Conservation (phyloP, 2,113 vertebrate species). For the Istiophorus platypterus region DNA sequence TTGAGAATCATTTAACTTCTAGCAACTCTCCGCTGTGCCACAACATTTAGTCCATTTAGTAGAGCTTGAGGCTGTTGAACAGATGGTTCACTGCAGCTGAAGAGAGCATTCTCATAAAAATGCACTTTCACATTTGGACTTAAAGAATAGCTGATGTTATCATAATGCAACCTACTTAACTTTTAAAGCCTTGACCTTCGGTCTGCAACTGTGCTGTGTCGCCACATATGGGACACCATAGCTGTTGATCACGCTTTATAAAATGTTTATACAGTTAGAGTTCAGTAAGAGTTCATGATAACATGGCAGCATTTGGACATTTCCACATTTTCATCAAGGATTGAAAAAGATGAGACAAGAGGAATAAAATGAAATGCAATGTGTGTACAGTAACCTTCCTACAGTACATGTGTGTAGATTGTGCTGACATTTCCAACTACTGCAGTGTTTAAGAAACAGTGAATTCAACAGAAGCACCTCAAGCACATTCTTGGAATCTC, state of each 20-base stretch:
- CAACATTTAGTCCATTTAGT: conserved; percentile 28
- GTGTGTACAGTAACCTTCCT: conserved; percentile 26
- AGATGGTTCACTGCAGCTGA: conserved; percentile 30
- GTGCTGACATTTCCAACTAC: conserved; percentile 48
- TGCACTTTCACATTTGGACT: conserved; percentile 34
- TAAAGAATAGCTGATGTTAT: conserved; percentile 31
- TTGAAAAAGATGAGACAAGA: conserved; percentile 1
- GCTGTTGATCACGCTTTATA: background rate
- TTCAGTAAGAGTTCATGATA: background rate
- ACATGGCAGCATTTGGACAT: background rate
- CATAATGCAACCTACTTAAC: conserved; percentile 30
- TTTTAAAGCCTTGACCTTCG: conserved; percentile 2
- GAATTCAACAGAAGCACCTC: conserved; percentile 52
- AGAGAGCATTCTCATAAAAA: conserved; percentile 29
- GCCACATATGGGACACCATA: background rate
- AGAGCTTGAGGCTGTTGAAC: conserved; percentile 26
- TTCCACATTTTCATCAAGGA: background rate
- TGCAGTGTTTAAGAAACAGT: conserved; percentile 52
- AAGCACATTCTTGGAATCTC: conserved; percentile 18
- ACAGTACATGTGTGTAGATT: conserved; percentile 13
- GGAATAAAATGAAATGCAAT: background rate
- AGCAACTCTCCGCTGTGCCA: conserved; percentile 8
- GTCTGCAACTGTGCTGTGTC: background rate
- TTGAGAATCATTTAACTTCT: conserved; percentile 40
- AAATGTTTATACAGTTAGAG: background rate